phyloP scores from a whole-genome alignment of 2,113 vertebrate genomes.

The Salvelinus alpinus region DNA sequence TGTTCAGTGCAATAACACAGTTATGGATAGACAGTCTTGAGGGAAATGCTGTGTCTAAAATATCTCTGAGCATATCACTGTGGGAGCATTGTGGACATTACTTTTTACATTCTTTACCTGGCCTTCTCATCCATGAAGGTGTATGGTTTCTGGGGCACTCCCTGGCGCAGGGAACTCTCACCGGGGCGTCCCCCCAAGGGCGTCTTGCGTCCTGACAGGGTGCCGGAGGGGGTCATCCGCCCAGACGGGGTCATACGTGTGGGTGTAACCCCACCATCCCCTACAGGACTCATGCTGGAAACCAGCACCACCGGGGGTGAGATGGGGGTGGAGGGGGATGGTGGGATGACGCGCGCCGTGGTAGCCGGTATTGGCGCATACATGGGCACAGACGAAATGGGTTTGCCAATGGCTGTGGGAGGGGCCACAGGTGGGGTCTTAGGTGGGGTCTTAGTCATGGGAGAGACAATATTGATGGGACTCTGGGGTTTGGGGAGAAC shows the following conservation, averaged over 20 bases:
- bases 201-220: constrained; percentile 66
- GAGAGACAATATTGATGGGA: constrained; percentile 50
- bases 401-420: constrained; percentile 70
- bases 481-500: constrained; percentile 75
- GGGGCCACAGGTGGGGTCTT: constrained; percentile 40
- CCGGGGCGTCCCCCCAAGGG: constrained; percentile 65
- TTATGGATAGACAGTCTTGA: too few species aligned
- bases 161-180: constrained; percentile 83
- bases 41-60: too few species aligned
- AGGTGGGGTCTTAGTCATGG: constrained; percentile 50
- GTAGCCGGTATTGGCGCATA: constrained; percentile 53
- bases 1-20: too few species aligned
- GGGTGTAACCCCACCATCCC: constrained; percentile 56
- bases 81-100: background rate
- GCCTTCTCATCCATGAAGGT: constrained; percentile 98
- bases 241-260: constrained; percentile 61
- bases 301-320: constrained; percentile 72
- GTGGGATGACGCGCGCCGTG: constrained; percentile 28
- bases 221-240: constrained; percentile 52
- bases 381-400: constrained; percentile 77
- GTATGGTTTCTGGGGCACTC: constrained; percentile 94
- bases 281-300: constrained; percentile 69
- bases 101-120: constrained; percentile 71
- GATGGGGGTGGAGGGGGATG: constrained; percentile 27
- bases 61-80: background rate